Conservation (phyloP, 2,888 invertebrate species). For the Seira musarum region DNA sequence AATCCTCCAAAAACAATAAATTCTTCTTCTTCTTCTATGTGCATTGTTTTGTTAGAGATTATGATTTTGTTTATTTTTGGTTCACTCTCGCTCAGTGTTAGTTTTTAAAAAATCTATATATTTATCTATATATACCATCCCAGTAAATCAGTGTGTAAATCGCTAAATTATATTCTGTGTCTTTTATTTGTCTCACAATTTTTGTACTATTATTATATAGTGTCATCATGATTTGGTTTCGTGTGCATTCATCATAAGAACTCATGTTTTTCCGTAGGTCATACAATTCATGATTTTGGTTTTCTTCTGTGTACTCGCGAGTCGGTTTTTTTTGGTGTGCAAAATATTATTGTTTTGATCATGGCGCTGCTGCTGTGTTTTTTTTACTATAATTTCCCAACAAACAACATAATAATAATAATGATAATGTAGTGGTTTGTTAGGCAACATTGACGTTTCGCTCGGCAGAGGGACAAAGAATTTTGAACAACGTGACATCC, state of each 20-base stretch:
- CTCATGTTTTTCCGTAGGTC: background rate
- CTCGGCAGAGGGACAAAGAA: background rate
- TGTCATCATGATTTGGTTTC: background rate
- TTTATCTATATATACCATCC: background rate
- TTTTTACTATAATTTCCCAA: background rate
- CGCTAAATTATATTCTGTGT: background rate
- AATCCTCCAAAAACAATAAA: background rate
- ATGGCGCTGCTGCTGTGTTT: no score
- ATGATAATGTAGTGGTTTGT: no score
- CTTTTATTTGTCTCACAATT: background rate
- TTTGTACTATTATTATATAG: background rate
- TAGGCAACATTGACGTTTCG: slow-evolving; percentile 50
- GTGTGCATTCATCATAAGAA: background rate
- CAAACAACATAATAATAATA: background rate
- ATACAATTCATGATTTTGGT: background rate
- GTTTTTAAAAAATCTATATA: no score
- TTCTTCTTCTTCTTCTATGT: no score
- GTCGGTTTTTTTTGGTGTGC: no score
- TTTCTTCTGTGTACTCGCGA: no score
- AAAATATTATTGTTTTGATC: background rate
- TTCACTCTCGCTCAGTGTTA: background rate
- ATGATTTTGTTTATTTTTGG: background rate
- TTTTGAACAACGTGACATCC: slow-evolving; percentile 27
- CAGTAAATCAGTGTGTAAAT: background rate
- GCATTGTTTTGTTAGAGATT: background rate